Evolutionary conservation across 2,888 invertebrate species (phyloP).

Genomic region (Drosophila barbarae): DNA sequence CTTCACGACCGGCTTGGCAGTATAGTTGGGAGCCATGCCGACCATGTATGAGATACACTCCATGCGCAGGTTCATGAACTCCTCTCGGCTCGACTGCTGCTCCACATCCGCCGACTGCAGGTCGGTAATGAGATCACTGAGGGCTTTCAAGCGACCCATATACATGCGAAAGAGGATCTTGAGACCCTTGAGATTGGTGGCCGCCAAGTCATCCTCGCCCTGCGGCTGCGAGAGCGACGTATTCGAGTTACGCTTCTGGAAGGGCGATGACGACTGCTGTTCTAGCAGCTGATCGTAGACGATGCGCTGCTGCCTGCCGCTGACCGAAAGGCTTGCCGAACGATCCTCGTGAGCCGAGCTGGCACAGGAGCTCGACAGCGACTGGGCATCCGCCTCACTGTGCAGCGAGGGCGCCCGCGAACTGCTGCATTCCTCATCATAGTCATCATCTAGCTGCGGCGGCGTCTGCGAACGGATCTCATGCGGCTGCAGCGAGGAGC

Average conservation of each 20-base stretch:
- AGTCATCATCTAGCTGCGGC: conserved; percentile 68
- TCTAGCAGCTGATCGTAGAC: conserved; percentile 75
- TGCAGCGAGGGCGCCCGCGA: conserved; percentile 71
- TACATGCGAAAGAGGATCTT: conserved; percentile 84
- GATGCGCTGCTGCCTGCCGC: conserved; percentile 66
- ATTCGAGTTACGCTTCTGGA: conserved; percentile 71
- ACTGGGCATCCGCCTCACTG: conserved; percentile 75
- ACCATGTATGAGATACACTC: conserved; percentile 77
- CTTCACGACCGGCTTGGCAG: conserved; percentile 53
- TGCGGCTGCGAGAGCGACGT: conserved; percentile 60
- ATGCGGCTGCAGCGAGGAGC: conserved; percentile 61
- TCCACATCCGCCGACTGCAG: conserved; percentile 73
- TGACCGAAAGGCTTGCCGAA: conserved; percentile 46
- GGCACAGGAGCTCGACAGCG: conserved; percentile 71
- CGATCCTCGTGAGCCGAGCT: conserved; percentile 73
- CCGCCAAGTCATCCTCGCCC: conserved; percentile 59
- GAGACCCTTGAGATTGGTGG: conserved; percentile 80
- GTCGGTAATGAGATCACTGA: conserved; percentile 75
- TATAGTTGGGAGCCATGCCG: conserved; percentile 63
- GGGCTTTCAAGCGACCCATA: conserved; percentile 80
- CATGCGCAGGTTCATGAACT: conserved; percentile 73
- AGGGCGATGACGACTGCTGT: conserved; percentile 61
- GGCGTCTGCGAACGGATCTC: conserved; percentile 73
- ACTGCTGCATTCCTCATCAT: conserved; percentile 67
- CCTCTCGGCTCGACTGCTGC: conserved; percentile 68